phyloP scores from a whole-genome alignment of 2,113 vertebrate species.

The Chloebia gouldiae region DNA sequence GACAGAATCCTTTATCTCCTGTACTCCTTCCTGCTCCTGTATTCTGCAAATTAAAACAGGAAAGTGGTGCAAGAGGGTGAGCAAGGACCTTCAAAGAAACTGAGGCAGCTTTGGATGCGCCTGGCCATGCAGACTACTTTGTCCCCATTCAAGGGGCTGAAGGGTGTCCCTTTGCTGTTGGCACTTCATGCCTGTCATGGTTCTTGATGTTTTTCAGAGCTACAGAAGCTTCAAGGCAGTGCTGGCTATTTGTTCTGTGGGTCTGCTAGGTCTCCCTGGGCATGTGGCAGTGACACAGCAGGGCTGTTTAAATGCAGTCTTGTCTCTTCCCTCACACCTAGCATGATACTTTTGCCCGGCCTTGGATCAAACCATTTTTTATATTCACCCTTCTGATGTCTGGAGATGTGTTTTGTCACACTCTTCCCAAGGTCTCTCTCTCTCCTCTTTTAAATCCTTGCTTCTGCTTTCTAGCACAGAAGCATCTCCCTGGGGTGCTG shows the following conservation, averaged over 20 bases:
- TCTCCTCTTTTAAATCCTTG: not conserved
- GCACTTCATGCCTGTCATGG: not conserved
- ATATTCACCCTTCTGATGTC: not conserved
- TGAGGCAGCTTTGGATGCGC: not conserved
- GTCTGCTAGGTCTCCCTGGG: not conserved
- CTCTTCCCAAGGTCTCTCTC: not conserved
- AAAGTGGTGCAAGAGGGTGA: not conserved
- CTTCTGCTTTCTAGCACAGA: not conserved
- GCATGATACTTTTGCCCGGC: not conserved
- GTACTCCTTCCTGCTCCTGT: not conserved
- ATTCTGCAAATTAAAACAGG: not conserved
- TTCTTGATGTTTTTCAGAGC: not conserved
- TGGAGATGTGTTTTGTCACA: not conserved
- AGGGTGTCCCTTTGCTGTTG: not conserved
- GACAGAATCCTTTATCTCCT: conserved; percentile 16
- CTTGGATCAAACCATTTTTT: not conserved
- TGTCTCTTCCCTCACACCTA: not conserved
- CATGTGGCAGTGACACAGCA: fast-evolving
- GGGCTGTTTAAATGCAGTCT: not conserved
- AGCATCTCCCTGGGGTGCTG: not conserved
- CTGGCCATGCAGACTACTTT: not conserved
- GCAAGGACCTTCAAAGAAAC: not conserved
- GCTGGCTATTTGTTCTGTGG: not conserved
- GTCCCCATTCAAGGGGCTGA: not conserved
- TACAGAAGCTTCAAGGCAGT: not conserved